Base-by-base conservation (phyloP, 2,888 invertebrate genomes). In the Helicoverpa assulta region DNA sequence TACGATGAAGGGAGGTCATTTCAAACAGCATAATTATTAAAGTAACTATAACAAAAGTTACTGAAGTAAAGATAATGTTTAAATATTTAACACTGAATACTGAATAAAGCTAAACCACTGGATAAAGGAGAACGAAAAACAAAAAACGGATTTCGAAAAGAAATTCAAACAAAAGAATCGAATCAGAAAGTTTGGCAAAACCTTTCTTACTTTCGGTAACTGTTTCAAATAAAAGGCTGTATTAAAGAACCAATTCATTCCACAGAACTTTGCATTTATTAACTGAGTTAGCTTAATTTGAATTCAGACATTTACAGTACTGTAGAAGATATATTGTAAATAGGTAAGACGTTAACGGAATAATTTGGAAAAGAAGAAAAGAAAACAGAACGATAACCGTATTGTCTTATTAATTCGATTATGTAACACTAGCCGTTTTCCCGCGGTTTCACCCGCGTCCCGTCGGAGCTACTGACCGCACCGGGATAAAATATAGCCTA, bases 201-300 rank as follows among this genome's bases (percentile, higher is more conserved):
- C 56, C 18, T 26, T 50, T 12, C 7, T 54, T 19, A 56, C 18
- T 57, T 67, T 67, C 55, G 47, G 40, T 33, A 65, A 70, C 55
- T 26, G 40, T 64, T 37, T 43, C 53, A 65, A 82, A 79, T 65
- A 78, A 80, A 78, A 58, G 47, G 7, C 19, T 43, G 59, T 53
- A 78, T 81, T 71, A 72, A 67, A 52, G 54, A 10, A 14, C 43
- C 47, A 52, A 78, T 71, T 83, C 57, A 68, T 70, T 60, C 50
- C 51, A 14, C 61, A 51, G 18, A 21, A 67, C 18, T 57, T 57
- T 33, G 55, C 29, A 52, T 58, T 57, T 37, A 37, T 78, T 47
- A 40, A 60, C 37, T 59, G 55, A 59, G 69, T 55, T 56, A 60
- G 60, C 71, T 69, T 61, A 50, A 67, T 81, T 73, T 70, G 10